Percentiles rank a stretch among this genome's conserved stretches.
phyloP scores from a whole-genome alignment of 2,113 vertebrate species.

The Apistogramma diplotaenia region DNA sequence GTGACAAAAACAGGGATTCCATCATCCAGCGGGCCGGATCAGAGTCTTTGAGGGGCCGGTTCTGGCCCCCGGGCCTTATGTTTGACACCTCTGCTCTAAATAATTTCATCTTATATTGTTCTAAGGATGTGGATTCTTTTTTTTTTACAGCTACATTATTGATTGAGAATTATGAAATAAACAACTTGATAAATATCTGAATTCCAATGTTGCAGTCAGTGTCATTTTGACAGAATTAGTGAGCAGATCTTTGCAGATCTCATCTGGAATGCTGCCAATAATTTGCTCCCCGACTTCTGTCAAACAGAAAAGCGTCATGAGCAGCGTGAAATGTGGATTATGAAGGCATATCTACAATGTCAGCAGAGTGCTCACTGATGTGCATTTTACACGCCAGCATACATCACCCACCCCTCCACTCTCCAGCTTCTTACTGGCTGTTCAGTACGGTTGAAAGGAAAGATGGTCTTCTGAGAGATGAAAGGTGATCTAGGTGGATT shows the following conservation, averaged over 20 bases:
- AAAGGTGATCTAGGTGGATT: constrained; percentile 63
- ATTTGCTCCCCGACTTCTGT: constrained; percentile 33
- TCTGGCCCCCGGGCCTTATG: too few relatives aligned
- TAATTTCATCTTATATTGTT: neutral
- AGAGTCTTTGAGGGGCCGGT: too few relatives aligned
- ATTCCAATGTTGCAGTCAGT: neutral
- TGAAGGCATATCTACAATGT: constrained; percentile 12
- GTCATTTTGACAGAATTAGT: neutral
- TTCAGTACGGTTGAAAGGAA: constrained; percentile 47
- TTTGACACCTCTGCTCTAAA: too few relatives aligned
- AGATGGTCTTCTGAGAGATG: constrained; percentile 57
- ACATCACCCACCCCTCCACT: neutral
- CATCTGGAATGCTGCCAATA: constrained; percentile 14
- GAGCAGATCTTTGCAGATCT: neutral
- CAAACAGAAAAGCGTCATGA: constrained; percentile 32
- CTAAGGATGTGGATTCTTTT: neutral
- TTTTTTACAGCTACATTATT: neutral
- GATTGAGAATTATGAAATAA: neutral
- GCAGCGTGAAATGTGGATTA: constrained; percentile 43
- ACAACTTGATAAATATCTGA: neutral
- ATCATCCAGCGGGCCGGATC: too few relatives aligned
- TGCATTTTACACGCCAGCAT: neutral
- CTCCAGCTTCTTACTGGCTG: constrained; percentile 11
- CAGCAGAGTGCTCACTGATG: constrained; percentile 11
- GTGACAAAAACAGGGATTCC: too few relatives aligned